Evolutionary conservation across 2,888 invertebrate species (phyloP).

Genomic region (Blera fallax): DNA sequence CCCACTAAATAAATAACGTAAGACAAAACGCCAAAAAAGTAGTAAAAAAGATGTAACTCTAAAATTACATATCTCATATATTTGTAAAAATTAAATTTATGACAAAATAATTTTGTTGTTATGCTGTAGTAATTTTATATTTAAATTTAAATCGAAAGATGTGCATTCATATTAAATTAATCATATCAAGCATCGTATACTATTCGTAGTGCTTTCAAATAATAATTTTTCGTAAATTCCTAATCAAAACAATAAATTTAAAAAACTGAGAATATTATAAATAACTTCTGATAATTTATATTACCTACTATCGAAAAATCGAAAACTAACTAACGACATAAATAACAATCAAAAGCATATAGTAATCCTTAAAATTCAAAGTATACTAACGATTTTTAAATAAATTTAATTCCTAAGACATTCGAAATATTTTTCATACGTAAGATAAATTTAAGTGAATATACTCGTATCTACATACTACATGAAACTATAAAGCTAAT

Average conservation of each 20-base stretch:
- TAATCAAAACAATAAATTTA: conserved; percentile 48
- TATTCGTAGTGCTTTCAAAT: conserved; percentile 1
- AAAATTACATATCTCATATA: background rate
- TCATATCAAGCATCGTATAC: conserved; percentile 49
- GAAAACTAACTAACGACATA: background rate
- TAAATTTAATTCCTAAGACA: background rate
- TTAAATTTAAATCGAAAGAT: background rate
- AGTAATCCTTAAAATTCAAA: background rate
- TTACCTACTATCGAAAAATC: background rate
- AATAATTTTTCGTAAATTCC: conserved; percentile 31
- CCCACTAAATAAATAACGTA: conserved; percentile 68
- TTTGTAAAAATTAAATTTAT: background rate
- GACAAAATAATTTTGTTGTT: conserved; percentile 19
- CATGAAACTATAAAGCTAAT: conserved; percentile 72
- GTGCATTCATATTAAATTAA: background rate
- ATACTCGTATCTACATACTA: conserved; percentile 26
- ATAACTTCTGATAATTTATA: background rate
- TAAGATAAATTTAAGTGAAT: conserved; percentile 8
- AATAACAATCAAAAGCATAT: background rate
- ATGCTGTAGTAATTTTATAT: conserved; percentile 4
- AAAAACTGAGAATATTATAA: background rate
- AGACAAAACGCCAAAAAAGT: conserved; percentile 75
- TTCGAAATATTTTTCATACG: background rate
- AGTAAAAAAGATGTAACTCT: background rate
- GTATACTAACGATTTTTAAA: background rate